Evolutionary conservation across 2,113 vertebrate species (phyloP).

Genomic region (Sakesphorus luctuosus): DNA sequence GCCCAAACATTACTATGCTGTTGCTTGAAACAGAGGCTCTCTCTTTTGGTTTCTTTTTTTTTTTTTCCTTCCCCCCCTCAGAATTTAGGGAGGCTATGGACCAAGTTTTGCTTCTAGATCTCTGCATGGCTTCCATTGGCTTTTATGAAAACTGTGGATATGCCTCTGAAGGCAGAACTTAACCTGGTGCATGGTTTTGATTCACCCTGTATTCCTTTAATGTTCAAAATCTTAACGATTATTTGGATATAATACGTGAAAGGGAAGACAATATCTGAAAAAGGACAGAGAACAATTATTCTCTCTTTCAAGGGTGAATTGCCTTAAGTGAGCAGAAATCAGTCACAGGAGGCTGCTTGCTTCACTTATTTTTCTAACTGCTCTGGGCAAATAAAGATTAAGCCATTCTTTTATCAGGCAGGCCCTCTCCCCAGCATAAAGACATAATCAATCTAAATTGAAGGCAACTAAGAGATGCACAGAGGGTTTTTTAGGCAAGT

Average conservation of each 20-base stretch:
- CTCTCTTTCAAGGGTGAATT: slow-evolving; percentile 67
- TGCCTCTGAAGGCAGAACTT: not conserved
- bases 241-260: slow-evolving; percentile 42
- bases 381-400: slow-evolving; percentile 77
- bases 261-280: slow-evolving; percentile 54
- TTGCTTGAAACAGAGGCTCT: not conserved
- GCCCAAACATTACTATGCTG: not conserved
- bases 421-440: slow-evolving; percentile 51
- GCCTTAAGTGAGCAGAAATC: slow-evolving; percentile 72
- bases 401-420: slow-evolving; percentile 71
- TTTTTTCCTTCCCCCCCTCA: not conserved
- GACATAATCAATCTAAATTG: slow-evolving; percentile 71
- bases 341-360: slow-evolving; percentile 72
- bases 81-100: not conserved
- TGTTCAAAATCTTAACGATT: slow-evolving; percentile 37
- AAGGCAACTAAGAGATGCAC: slow-evolving; percentile 45
- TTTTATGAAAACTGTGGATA: not conserved
- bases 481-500: not conserved
- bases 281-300: slow-evolving; percentile 62
- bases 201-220: not conserved
- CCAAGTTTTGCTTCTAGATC: not conserved
- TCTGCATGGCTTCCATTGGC: not conserved
- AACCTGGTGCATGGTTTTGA: not conserved
- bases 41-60: not conserved
- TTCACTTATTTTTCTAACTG: slow-evolving; percentile 76